These are phyloP conservation scores for Leptinotarsa texana DNA, from an alignment of 1,140 invertebrate genomes.

Conservation along the genomic window DNA sequence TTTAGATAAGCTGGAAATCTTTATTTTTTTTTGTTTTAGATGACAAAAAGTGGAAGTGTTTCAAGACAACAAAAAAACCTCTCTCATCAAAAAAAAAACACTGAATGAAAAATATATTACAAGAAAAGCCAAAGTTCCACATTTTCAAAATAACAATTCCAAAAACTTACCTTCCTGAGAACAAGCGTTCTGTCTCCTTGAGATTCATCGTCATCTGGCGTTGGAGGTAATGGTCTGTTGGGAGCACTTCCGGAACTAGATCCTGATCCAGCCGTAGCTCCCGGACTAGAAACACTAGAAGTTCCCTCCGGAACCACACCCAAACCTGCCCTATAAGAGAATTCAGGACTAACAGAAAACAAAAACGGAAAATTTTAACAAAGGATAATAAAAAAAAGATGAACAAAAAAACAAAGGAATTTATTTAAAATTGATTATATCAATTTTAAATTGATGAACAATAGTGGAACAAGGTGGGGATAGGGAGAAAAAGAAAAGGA, in stretches of 20 bases:
- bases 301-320: slow-evolving; percentile 60
- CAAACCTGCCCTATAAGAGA: slow-evolving; percentile 82
- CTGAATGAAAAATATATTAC: too few relatives aligned
- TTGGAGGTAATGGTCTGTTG: slow-evolving; percentile 89
- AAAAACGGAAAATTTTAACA: slow-evolving; percentile 43
- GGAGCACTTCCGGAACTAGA: slow-evolving; percentile 73
- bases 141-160: background rate
- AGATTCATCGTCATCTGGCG: slow-evolving; percentile 84
- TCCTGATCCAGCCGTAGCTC: slow-evolving; percentile 61
- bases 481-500: too few relatives aligned
- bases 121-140: background rate
- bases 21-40: too few relatives aligned
- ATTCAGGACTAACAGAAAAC: slow-evolving; percentile 72
- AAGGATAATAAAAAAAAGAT: slow-evolving; percentile 16
- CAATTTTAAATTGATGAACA: too few relatives aligned
- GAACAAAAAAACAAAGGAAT: slow-evolving; percentile 17
- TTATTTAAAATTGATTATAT: background rate
- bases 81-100: too few relatives aligned
- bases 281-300: slow-evolving; percentile 54
- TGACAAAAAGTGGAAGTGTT: too few relatives aligned
- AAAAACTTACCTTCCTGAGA: slow-evolving; percentile 82
- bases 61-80: too few relatives aligned
- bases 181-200: slow-evolving; percentile 86
- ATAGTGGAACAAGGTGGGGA: too few relatives aligned
- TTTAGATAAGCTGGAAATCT: too few relatives aligned